Evolutionary conservation across 2,797 vertebrate genomes (phyloP).

Genomic region (Phoxinus dragarum): DNA sequence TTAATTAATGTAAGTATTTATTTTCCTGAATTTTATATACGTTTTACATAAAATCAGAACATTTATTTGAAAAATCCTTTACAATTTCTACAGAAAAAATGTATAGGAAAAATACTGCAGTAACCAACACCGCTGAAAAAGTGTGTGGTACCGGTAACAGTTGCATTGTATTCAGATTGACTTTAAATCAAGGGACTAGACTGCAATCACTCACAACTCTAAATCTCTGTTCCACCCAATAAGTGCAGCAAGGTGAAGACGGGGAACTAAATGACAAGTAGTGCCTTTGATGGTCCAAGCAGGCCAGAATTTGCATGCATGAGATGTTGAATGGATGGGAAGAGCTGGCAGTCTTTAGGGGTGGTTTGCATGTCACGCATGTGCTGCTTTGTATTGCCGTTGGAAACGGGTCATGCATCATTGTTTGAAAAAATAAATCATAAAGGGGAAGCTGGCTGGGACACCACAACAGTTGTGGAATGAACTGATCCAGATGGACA

Average conservation of each 20-base stretch:
- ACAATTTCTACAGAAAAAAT: background rate
- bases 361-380: constrained; percentile 48
- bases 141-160: background rate
- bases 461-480: background rate
- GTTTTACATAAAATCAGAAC: too few relatives aligned
- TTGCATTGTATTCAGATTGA: background rate
- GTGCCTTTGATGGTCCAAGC: constrained; percentile 11
- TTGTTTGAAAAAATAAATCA: constrained; percentile 4
- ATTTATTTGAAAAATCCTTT: too few relatives aligned
- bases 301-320: constrained; percentile 24
- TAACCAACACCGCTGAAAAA: background rate
- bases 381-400: constrained; percentile 11
- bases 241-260: background rate
- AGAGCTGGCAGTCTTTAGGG: background rate
- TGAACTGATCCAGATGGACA: background rate
- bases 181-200: background rate
- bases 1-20: too few relatives aligned
- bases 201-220: background rate
- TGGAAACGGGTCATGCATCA: constrained; percentile 21
- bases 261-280: background rate
- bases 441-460: constrained; percentile 5
- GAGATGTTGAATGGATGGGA: constrained; percentile 2
- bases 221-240: background rate
- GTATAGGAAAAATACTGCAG: background rate
- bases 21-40: too few relatives aligned